These are phyloP conservation scores for Myotis brandtii DNA, from an alignment of 2,113 vertebrate genomes.

Conservation along the genomic window DNA sequence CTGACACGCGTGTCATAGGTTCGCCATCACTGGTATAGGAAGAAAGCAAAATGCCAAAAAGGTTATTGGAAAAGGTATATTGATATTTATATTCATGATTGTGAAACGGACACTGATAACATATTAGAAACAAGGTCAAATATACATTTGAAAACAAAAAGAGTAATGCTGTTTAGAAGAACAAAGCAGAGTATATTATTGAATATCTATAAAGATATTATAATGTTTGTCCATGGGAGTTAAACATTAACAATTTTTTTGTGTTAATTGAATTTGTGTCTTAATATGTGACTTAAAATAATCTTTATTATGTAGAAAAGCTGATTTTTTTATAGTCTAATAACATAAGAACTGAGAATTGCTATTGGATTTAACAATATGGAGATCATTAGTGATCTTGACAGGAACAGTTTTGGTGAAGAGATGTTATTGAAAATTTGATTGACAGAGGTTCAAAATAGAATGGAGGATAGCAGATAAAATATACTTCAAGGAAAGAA, in stretches of 20 bases:
- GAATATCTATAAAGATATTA: not conserved
- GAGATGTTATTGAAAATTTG: not conserved
- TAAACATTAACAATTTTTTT: conserved; percentile 38
- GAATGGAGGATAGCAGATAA: not conserved
- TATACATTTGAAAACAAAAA: not conserved
- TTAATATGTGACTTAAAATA: not conserved
- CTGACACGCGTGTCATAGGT: too few relatives aligned
- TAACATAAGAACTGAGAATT: not conserved
- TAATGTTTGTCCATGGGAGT: conserved; percentile 20
- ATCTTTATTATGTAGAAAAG: not conserved
- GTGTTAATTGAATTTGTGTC: not conserved
- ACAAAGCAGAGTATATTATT: not conserved
- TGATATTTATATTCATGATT: not conserved
- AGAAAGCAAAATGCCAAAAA: not conserved
- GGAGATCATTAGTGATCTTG: not conserved
- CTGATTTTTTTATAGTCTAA: not conserved
- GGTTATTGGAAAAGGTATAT: not conserved
- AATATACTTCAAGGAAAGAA: not conserved
- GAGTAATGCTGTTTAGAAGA: not conserved
- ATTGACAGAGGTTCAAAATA: not conserved
- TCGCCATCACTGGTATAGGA: not conserved
- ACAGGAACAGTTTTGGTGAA: not conserved
- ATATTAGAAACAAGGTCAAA: not conserved
- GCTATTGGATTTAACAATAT: not conserved
- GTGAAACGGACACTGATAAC: not conserved